Base-by-base conservation (phyloP, 92 coral and sea anemone species). In the Palythoa grandis region DNA sequence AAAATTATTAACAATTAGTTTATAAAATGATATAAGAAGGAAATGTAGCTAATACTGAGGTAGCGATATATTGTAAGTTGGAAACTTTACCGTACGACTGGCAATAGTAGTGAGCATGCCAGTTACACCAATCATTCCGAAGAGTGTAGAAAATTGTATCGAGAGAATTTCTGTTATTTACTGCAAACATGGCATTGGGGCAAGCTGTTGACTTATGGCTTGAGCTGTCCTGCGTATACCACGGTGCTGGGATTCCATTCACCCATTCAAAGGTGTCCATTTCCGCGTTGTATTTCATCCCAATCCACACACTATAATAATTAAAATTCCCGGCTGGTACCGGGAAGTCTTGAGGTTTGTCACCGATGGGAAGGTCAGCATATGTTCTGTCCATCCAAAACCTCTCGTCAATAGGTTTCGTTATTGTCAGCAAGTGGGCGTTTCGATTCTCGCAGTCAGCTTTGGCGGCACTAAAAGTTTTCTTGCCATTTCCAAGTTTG, bases 401-500 rank as follows among this genome's bases (percentile, higher is more conserved):
- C 9, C 17, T 13, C 17, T 70, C 40, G 40, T 70, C 74, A 11
- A 6, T 12, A 29, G 74, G 7, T 5, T 70, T 29, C 24, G 74
- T 70, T 24, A 70, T 70, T 24, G 47, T 70, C 17, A 35, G 39
- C 16, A 70, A 70, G 24, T 70, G 74, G 16, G 74, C 74, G 47
- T 70, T 12, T 35, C 23, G 74, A 35, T 43, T 70, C 17, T 70
- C 74, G 24, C 74, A 70, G 17, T 70, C 74, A 24, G 74, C 74
- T 70, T 70, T 70, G 12, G 74, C 74, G 74, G 39, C 74, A 70
- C 47, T 70, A 17, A 70, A 70, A 8, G 74, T 70, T 25, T 70
- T 70, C 16, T 35, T 70, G 13, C 47, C 74, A 24, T 3, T 29
- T 24, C 40, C 74, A 24, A 24, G 74, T 70, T 70, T 70, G 47